Evolutionary conservation across 2,888 invertebrate species (phyloP).

Genomic region (Penaeus monodon): DNA sequence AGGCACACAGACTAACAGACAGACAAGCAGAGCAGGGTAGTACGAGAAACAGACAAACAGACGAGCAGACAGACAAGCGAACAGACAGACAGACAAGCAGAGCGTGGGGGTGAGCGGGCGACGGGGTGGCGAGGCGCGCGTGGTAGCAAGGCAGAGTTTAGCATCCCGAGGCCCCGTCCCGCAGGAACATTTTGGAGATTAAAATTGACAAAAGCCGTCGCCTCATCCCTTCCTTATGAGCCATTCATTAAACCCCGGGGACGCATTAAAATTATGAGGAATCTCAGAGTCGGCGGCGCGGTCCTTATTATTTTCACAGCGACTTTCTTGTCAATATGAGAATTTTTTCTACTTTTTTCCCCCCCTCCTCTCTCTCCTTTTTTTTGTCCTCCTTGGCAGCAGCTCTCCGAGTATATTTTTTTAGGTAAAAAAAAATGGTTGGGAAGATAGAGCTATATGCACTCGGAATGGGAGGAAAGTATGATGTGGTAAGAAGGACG

Average conservation of each 20-base stretch:
- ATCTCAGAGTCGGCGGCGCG: not conserved
- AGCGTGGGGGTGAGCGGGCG: not conserved
- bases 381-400: constrained; percentile 4
- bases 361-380: no score
- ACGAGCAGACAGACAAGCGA: no score
- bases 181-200: constrained; percentile 37
- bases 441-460: not conserved
- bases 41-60: no score
- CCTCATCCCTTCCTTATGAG: constrained; percentile 23
- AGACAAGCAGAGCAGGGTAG: no score
- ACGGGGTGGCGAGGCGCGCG: not conserved
- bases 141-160: not conserved
- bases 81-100: no score
- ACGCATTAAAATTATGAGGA: constrained; percentile 36
- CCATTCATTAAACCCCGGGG: constrained; percentile 32
- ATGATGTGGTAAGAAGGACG: no score
- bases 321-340: constrained; percentile 28
- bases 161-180: not conserved
- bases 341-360: not conserved
- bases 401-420: constrained; percentile 9
- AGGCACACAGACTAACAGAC: no score
- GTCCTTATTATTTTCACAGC: constrained; percentile 10
- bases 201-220: constrained; percentile 25
- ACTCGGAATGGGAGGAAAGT: no score
- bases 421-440: no score